Evolutionary conservation across 2,797 vertebrate genomes (phyloP).

Genomic region (Melanotaenia parkinsoni): DNA sequence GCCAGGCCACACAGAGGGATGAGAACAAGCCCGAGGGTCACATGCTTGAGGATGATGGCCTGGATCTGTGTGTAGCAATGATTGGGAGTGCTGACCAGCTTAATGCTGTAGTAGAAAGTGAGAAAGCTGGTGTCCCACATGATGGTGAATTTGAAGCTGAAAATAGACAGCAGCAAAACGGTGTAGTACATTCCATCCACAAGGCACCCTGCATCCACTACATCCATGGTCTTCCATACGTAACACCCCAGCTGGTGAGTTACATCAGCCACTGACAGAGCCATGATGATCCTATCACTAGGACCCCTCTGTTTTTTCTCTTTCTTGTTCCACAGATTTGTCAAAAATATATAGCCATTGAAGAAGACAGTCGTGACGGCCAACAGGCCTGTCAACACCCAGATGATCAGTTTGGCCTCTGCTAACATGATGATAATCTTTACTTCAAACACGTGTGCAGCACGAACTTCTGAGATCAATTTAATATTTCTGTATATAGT

Average conservation of each 20-base stretch:
- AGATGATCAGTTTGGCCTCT: constrained; percentile 57
- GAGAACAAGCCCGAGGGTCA: constrained; percentile 57
- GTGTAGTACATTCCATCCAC: constrained; percentile 38
- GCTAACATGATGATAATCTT: constrained; percentile 42
- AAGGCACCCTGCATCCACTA: constrained; percentile 67
- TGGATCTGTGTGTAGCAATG: constrained; percentile 78
- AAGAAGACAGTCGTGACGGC: constrained; percentile 77
- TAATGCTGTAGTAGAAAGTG: constrained; percentile 84
- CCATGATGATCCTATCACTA: constrained; percentile 78
- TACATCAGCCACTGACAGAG: constrained; percentile 65
- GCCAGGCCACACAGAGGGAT: constrained; percentile 70
- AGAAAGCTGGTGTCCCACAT: constrained; percentile 83
- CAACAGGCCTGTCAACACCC: constrained; percentile 71
- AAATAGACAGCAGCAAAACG: constrained; percentile 62
- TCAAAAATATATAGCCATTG: constrained; percentile 78
- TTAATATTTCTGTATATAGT: constrained; percentile 4
- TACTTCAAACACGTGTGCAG: constrained; percentile 10
- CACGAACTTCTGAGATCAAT: constrained; percentile 10
- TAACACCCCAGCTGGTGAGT: constrained; percentile 76
- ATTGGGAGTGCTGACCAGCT: constrained; percentile 80
- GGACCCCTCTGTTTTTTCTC: constrained; percentile 75
- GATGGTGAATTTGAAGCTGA: constrained; percentile 79
- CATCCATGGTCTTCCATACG: constrained; percentile 79
- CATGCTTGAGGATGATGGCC: constrained; percentile 75
- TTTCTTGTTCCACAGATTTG: constrained; percentile 67